Percentiles rank a stretch among this genome's conserved stretches.
These are phyloP conservation scores for Enteromius mattozi DNA, from an alignment of 2,797 vertebrate species.

Conservation along the genomic window DNA sequence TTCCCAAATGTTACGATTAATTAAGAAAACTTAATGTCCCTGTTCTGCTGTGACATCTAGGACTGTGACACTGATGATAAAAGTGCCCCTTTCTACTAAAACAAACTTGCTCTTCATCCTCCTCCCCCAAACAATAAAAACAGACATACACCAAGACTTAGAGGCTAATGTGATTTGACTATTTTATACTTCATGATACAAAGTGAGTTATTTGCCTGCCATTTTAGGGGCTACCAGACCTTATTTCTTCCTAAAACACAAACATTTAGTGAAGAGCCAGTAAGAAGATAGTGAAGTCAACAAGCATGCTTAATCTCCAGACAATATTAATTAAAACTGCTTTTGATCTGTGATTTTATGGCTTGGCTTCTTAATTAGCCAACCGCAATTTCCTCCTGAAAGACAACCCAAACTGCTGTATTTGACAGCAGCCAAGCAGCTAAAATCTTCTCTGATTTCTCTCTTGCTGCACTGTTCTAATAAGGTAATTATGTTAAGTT, in stretches of 20 bases:
- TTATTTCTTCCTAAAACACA: neutral
- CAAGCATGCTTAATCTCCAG: neutral
- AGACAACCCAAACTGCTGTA: constrained; percentile 45
- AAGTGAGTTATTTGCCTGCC: neutral
- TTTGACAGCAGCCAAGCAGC: constrained; percentile 56
- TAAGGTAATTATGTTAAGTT: neutral
- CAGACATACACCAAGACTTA: constrained; percentile 13
- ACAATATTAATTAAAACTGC: constrained; percentile 12
- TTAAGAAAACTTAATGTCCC: constrained; percentile 69
- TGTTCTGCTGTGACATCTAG: constrained; percentile 53
- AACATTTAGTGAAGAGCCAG: neutral
- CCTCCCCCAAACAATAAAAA: constrained; percentile 24
- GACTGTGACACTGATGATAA: constrained; percentile 32
- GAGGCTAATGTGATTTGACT: neutral
- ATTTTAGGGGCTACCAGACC: neutral
- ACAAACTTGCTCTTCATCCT: neutral
- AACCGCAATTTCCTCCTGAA: constrained; percentile 65
- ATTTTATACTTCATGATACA: neutral
- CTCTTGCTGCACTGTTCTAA: neutral
- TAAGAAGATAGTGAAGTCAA: neutral
- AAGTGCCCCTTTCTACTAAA: neutral
- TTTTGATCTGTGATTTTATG: constrained; percentile 65
- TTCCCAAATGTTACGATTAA: constrained; percentile 65
- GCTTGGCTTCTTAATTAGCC: constrained; percentile 70
- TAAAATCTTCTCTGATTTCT: constrained; percentile 47